Percentiles rank a stretch among this genome's conserved stretches.
phyloP scores from a whole-genome alignment of 2,113 vertebrate species.

The Bettongia penicillata region DNA sequence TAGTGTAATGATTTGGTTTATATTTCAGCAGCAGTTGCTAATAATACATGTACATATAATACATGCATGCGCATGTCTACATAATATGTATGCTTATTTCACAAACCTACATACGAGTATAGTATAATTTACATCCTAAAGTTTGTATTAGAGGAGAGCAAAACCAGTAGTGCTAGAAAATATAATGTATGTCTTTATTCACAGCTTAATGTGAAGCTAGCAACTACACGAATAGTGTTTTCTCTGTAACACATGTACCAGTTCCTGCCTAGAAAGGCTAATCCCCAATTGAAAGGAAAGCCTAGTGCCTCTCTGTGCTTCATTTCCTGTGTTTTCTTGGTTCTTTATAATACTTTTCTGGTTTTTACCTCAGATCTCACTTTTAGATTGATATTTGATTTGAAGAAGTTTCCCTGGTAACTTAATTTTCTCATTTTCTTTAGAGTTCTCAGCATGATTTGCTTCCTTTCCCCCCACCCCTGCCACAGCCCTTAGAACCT shows the following conservation, averaged over 20 bases:
- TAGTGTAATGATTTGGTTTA: slow-evolving; percentile 34
- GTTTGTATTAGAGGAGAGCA: slow-evolving; percentile 19
- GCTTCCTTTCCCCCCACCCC: background rate
- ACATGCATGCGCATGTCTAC: background rate
- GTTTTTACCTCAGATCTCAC: slow-evolving; percentile 16
- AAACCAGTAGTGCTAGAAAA: slow-evolving; percentile 9
- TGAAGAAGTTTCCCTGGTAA: background rate
- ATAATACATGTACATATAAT: background rate
- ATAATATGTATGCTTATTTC: background rate
- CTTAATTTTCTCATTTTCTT: background rate
- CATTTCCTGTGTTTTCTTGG: background rate
- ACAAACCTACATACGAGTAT: background rate
- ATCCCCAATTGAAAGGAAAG: slow-evolving; percentile 17
- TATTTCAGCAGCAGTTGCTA: slow-evolving; percentile 25
- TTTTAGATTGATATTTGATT: slow-evolving; percentile 29
- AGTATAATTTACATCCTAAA: slow-evolving; percentile 13
- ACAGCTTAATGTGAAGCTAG: background rate
- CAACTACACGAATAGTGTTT: background rate
- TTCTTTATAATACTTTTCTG: slow-evolving; percentile 26
- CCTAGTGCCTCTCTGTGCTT: slow-evolving; percentile 12
- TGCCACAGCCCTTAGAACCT: background rate
- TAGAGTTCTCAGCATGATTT: background rate
- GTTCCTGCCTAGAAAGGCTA: background rate
- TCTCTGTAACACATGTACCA: background rate
- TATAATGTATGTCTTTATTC: slow-evolving; percentile 8